These are phyloP conservation scores for Amphipyra tragopoginis DNA, from an alignment of 2,888 invertebrate genomes.

Conservation along the genomic window DNA sequence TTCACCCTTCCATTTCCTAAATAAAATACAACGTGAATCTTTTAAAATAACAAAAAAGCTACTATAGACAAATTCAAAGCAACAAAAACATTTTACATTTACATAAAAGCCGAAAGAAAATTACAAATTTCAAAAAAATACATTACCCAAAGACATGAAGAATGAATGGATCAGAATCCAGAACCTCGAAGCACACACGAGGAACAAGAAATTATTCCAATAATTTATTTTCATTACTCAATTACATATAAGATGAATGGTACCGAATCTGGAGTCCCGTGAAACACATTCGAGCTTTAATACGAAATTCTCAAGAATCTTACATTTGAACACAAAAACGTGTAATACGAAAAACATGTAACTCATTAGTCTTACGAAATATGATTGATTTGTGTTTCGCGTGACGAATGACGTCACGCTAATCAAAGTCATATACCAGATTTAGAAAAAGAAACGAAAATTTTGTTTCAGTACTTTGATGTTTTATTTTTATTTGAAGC, in stretches of 20 bases:
- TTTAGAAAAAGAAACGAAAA: background rate
- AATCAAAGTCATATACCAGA: constrained; percentile 47
- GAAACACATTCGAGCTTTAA: constrained; percentile 11
- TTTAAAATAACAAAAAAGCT: too few relatives aligned
- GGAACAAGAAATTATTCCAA: too few relatives aligned
- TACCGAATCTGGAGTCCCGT: background rate
- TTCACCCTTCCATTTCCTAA: too few relatives aligned
- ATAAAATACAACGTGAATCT: too few relatives aligned
- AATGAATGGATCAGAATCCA: too few relatives aligned
- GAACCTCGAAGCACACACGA: too few relatives aligned
- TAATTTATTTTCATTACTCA: constrained; percentile 10
- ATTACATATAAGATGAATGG: constrained; percentile 26
- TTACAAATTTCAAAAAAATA: too few relatives aligned
- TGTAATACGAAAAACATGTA: constrained; percentile 27
- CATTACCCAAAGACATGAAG: too few relatives aligned
- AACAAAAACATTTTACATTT: too few relatives aligned
- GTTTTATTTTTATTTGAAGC: constrained; percentile 5
- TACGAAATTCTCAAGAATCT: constrained; percentile 8
- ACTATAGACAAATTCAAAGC: too few relatives aligned
- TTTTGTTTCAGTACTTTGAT: constrained; percentile 1
- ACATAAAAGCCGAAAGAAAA: too few relatives aligned
- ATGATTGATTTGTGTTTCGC: constrained; percentile 51
- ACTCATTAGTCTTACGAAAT: constrained; percentile 32
- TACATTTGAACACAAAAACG: constrained; percentile 16
- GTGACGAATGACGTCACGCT: constrained; percentile 26